Evolutionary conservation across 2,797 vertebrate genomes (phyloP), one percentile per base, ranked within the genome.

Genomic region (Acanthis flammea): DNA sequence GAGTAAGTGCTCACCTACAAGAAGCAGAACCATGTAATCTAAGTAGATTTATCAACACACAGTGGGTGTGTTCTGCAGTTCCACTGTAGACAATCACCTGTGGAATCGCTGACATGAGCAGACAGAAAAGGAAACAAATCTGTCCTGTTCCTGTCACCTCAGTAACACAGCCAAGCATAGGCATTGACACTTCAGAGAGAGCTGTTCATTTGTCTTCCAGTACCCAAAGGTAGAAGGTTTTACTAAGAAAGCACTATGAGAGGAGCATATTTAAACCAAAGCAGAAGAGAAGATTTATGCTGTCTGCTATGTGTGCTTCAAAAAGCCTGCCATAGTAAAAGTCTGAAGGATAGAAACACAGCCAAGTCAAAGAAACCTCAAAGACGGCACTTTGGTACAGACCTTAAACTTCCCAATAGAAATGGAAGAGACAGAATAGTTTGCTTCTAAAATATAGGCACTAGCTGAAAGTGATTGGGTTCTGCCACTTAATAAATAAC

Each of bases 401-500:
- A 44, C 51, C 37, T 78, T 84, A 45, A 45, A 88, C 77, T 92
- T 92, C 25, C 37, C 44, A 63, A 4, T 13, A 31, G 44, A 92
- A 70, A 73, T 4, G 70, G n/a, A 87, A 79, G 51, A 71, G 42
- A 30, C 8, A 75, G 28, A 60, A 21, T 48, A 62, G 15, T 83
- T 91, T 68, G 31, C 23, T 79, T 61, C 58, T 58, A 37, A 94
- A 85, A 57, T 45, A 70, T 3, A n/a, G 30, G 31, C 30, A 79
- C 19, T 87, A 76, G 85, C 19, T 39, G 53, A 73, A 87, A 55
- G 63, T 48, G 33, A 62, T 51, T 53, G 23, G 11, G 35, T 79
- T 51, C n/a, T 75, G 44, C 23, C 65, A 42, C 76, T 77, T 94
- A 90, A 88, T 60, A 90, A 90, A 88, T 58, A 60, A 67, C 14